Conservation (phyloP, 2,113 vertebrate genomes). For the Gracilinanus agilis region DNA sequence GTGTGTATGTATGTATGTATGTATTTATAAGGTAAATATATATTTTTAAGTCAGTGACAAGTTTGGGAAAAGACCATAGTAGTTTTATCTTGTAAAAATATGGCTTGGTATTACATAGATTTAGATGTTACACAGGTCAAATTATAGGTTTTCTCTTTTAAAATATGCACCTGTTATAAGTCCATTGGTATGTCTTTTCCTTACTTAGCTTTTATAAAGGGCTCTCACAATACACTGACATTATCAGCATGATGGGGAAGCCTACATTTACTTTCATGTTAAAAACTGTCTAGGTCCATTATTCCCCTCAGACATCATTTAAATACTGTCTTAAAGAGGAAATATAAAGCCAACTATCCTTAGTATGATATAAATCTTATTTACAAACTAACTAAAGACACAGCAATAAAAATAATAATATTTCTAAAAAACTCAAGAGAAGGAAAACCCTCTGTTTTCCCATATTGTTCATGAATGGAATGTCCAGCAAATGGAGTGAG, state of each 20-base stretch:
- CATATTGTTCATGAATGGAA: neutral
- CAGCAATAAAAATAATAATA: neutral
- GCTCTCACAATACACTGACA: constrained; percentile 18
- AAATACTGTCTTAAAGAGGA: neutral
- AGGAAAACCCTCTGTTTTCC: neutral
- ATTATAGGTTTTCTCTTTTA: constrained; percentile 37
- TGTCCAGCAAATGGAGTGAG: neutral
- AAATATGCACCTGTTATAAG: constrained; percentile 12
- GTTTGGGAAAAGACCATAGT: constrained; percentile 16
- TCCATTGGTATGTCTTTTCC: constrained; percentile 39
- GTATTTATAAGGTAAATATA: neutral
- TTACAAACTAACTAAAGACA: neutral
- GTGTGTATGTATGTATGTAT: too few species aligned
- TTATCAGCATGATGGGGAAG: constrained; percentile 18
- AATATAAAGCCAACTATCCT: neutral
- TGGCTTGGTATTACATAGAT: neutral
- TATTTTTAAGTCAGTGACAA: constrained; percentile 21
- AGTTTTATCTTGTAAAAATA: constrained; percentile 19
- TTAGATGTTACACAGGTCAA: constrained; percentile 27
- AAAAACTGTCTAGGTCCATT: neutral
- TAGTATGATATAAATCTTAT: constrained; percentile 18
- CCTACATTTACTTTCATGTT: constrained; percentile 22
- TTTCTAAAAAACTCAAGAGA: constrained; percentile 7
- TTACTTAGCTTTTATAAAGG: constrained; percentile 11
- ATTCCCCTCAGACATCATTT: neutral